Evolutionary conservation across 2,888 invertebrate genomes (phyloP), one percentile per base, ranked within the genome.

Genomic region (Ichneumoninae sp.): DNA sequence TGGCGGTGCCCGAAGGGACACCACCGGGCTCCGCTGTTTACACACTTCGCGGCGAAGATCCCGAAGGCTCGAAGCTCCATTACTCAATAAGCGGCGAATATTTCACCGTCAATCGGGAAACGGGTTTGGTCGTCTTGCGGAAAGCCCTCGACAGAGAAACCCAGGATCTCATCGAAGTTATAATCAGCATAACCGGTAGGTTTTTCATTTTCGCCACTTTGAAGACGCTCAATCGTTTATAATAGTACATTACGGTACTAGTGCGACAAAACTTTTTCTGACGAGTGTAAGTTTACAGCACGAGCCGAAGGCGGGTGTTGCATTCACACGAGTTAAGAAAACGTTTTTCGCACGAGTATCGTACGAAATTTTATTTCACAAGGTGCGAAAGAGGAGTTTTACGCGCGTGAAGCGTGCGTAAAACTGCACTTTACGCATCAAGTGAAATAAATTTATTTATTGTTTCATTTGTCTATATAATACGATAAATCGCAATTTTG

Each of bases 21-120:
- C 95, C 95, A 52, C 96, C 96, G 13, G 97, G 97, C 50, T 96
- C 96, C 80, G 96, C 96, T 0, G 96, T 97, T 1, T 97, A 97
- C 93, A 96, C 96, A 88, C 94, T 97, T 54, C 96, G 96, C 94
- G 97, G 96, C 95, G 94, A 94, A 57, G 97, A 97, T 91, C 97
- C 97, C 1, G 97, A 97, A 91, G 96, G 96, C 71, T 96, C 96
- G 0, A 95, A 94, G 36, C 94, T 97, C 3, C 95, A 96, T 84
- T 97, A 97, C 91, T 97, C 97, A 66, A 97, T 97, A 94, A 97
- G 97, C 60, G 97, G 97, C 0, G 97, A 97, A 91, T 96, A 96
- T 90, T 96, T 97, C 91, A 96, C 96, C 13, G 97, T 97, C n/a
- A 96, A 97, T 90, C 94, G 96, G 6, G 94, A 95, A 75, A 96